phyloP scores from a whole-genome alignment of 2,888 invertebrate species.

The Pollenia labialis region DNA sequence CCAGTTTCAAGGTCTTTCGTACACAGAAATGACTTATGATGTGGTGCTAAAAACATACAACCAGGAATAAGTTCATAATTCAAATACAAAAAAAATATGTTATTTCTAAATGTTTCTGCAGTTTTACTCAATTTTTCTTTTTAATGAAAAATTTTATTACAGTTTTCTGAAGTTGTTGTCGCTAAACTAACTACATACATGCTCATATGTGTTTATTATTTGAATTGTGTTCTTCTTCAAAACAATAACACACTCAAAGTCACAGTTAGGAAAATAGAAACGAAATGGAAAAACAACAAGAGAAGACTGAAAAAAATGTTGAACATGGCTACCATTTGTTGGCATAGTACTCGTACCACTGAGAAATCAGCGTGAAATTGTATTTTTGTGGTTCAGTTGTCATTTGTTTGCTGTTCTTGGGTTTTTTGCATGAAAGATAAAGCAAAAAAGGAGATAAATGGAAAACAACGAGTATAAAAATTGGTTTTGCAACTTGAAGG shows the following conservation, averaged over 20 bases:
- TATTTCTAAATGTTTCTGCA: constrained; percentile 8
- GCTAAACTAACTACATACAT: background rate
- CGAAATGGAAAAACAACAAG: constrained; percentile 14
- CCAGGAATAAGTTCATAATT: constrained; percentile 56
- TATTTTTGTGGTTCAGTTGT: constrained; percentile 42
- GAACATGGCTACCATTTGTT: constrained; percentile 45
- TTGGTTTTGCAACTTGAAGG: constrained; percentile 32
- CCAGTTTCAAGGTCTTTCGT: constrained; percentile 24
- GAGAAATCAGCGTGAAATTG: constrained; percentile 69
- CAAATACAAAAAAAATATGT: constrained; percentile 2
- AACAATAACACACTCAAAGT: background rate
- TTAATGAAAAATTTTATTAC: background rate
- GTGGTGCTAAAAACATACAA: constrained; percentile 47
- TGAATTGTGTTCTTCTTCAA: constrained; percentile 14
- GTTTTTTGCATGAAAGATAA: constrained; percentile 38
- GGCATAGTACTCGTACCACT: constrained; percentile 50
- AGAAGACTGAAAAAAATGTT: constrained; percentile 1
- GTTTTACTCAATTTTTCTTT: background rate
- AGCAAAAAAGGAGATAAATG: constrained; percentile 26
- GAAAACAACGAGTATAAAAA: constrained; percentile 49
- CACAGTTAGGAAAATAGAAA: constrained; percentile 12
- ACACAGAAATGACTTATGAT: constrained; percentile 28
- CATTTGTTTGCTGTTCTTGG: constrained; percentile 3
- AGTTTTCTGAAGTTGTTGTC: constrained; percentile 7
- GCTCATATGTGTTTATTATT: constrained; percentile 20